Evolutionary conservation across 2,888 invertebrate genomes (phyloP), one percentile per base, ranked within the genome.

Genomic region (Gymnosoma rotundatum): DNA sequence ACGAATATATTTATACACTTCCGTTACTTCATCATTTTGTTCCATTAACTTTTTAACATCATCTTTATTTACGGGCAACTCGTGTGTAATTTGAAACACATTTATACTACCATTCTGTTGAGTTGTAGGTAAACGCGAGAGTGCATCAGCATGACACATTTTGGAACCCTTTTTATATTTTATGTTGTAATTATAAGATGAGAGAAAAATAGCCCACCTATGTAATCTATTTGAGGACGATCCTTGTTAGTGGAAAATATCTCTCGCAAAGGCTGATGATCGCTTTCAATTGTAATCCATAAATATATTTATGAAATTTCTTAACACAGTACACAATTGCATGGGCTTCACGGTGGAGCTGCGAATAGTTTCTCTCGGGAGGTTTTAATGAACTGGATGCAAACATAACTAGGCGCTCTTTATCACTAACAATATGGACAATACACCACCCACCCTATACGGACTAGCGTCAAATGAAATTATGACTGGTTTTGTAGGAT

Each of bases 231-330:
- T 81, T 16, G 83, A 70, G 10, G 78, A 9, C 75, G 48, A 8
- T 83, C 72, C 64, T 74, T 80, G 16, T 80, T 87, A 8, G 6
- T 25, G 8, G 61, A 66, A 48, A 73, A 75, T 16, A 82, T 75
- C 48, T 82, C 70, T 42, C 72, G 45, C 21, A 83, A 45, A 8
- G 83, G 74, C 14, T 83, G 78, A 63, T 83, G 83, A 72, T 89
- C 89, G 12, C 73, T 72, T 20, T 76, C 72, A 20, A 78, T 78
- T 14, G 45, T 63, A 70, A 82, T 42, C 42, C 93, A 86, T 88
- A 91, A 3, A 93, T 60, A 84, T 91, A 93, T 32, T 90, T 87
- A 69, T 91, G 90, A 87, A 92, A 93, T 86, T 90, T 90, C 36
- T 88, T 87, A 2, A 92, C 88, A 0, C 90, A 92, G 81, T 88